Percentiles rank a stretch among this genome's conserved stretches.
These are phyloP conservation scores for Stratiomys singularior DNA, from an alignment of 2,888 invertebrate species.

Conservation along the genomic window DNA sequence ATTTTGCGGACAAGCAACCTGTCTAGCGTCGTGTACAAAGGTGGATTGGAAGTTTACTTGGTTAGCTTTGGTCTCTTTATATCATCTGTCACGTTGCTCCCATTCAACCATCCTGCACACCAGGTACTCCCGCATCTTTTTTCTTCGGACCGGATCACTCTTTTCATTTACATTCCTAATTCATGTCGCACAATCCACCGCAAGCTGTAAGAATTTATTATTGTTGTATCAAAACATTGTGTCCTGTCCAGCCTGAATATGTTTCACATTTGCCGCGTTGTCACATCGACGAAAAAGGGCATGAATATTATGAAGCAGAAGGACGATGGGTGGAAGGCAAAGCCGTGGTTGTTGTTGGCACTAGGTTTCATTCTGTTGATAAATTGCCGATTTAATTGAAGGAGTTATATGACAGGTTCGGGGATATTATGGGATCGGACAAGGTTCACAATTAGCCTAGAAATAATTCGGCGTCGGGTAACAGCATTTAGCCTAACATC, in stretches of 20 bases:
- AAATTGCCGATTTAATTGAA: conserved; percentile 43
- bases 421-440: conserved; percentile 31
- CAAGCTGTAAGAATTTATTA: conserved; percentile 23
- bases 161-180: conserved; percentile 43
- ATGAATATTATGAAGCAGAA: not conserved
- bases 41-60: not conserved
- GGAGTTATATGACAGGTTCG: conserved; percentile 37
- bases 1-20: conserved; percentile 3
- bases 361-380: conserved; percentile 35
- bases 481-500: not conserved
- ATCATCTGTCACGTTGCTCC: no score
- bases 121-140: no score
- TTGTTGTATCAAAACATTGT: conserved; percentile 6
- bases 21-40: not conserved
- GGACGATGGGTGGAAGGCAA: not conserved
- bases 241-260: not conserved
- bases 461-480: not conserved
- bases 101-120: no score
- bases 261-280: conserved; percentile 4
- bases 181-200: not conserved
- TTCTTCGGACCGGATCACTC: conserved; percentile 29
- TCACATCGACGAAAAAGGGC: not conserved
- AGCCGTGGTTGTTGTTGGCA: not conserved
- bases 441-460: not conserved
- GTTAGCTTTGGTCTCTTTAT: no score